phyloP scores from a whole-genome alignment of 1,140 invertebrate species.

The Lamellibrachia luymesi region DNA sequence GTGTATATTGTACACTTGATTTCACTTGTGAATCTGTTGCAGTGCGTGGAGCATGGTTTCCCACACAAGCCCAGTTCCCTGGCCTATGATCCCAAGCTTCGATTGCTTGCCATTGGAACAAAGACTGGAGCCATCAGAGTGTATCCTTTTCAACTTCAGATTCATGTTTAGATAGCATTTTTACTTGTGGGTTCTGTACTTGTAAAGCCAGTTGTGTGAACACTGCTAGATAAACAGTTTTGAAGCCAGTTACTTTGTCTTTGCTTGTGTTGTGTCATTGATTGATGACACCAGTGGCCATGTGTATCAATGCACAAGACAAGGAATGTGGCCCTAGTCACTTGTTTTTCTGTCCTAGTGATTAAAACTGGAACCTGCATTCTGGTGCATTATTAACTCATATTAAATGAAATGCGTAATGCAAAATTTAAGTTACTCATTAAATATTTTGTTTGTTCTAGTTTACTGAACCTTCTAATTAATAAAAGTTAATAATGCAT shows the following conservation, averaged over 20 bases:
- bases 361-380: neutral
- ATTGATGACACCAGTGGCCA: neutral
- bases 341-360: neutral
- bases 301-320: neutral
- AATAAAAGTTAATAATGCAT: neutral
- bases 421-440: too few species aligned
- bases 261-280: neutral
- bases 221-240: neutral
- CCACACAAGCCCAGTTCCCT: conserved; percentile 70
- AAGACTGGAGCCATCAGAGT: conserved; percentile 86
- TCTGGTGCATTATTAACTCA: too few species aligned
- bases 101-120: conserved; percentile 86
- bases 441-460: neutral
- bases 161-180: neutral
- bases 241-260: neutral
- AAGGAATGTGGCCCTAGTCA: neutral
- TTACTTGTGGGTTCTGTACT: neutral
- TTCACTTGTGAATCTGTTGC: conserved; percentile 55
- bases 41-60: conserved; percentile 96
- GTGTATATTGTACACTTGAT: neutral
- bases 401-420: too few species aligned
- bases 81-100: conserved; percentile 84
- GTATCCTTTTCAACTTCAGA: conserved; percentile 59
- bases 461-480: neutral
- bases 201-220: neutral